A percentile compares a stretch with the other conserved stretches of the same genome.
These are phyloP conservation scores for Rhizomys pruinosus DNA, from an alignment of 2,113 vertebrate species.

Conservation along the genomic window DNA sequence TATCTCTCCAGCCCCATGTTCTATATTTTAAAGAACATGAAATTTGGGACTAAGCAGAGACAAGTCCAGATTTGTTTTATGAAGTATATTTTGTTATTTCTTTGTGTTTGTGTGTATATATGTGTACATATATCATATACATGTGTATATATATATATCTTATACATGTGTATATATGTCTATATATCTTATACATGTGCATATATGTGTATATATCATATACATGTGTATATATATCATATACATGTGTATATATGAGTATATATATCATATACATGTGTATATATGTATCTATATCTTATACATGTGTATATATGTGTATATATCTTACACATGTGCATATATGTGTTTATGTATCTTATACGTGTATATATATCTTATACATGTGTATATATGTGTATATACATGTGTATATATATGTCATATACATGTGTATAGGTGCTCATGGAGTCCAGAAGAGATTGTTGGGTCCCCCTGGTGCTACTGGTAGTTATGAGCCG, in stretches of 20 bases:
- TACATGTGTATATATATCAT: neutral
- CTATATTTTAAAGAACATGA: neutral
- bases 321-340: fast-evolving
- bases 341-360: too few relatives aligned
- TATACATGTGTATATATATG: fast-evolving
- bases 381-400: too few relatives aligned
- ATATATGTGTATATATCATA: too few relatives aligned
- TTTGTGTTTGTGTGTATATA: neutral
- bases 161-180: neutral
- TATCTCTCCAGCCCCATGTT: too few relatives aligned
- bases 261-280: fast-evolving
- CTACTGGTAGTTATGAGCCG: too few relatives aligned
- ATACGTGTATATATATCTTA: fast-evolving
- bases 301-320: neutral
- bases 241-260: neutral
- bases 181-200: too few relatives aligned
- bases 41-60: neutral
- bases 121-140: too few relatives aligned
- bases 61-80: neutral
- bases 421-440: neutral
- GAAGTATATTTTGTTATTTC: neutral
- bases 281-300: too few relatives aligned
- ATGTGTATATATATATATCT: too few relatives aligned
- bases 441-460: neutral
- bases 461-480: too few relatives aligned